A percentile compares a stretch with the other conserved stretches of the same genome.
These are phyloP conservation scores for Clusia tigrina DNA, from an alignment of 2,888 invertebrate genomes.

Conservation along the genomic window DNA sequence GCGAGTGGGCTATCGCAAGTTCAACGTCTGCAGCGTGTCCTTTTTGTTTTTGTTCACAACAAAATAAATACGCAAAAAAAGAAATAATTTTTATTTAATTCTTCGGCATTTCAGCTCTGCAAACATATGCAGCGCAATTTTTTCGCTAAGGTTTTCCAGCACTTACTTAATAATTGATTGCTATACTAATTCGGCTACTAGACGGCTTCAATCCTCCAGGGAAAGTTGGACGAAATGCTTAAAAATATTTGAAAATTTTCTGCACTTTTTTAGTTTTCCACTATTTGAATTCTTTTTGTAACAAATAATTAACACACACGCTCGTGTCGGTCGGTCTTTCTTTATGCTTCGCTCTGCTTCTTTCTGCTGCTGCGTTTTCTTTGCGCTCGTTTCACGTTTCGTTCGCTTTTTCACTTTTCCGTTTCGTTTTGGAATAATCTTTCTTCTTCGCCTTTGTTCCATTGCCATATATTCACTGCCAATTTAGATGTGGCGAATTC, in stretches of 20 bases:
- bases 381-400: conserved; percentile 13
- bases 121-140: neutral
- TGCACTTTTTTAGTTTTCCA: conserved; percentile 8
- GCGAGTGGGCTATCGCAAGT: neutral
- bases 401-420: neutral
- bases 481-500: neutral
- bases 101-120: neutral
- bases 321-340: conserved; percentile 34
- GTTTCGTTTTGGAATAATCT: neutral
- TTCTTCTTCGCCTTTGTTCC: neutral
- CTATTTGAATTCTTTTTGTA: conserved; percentile 29
- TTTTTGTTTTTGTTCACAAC: neutral
- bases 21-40: neutral
- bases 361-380: conserved; percentile 22
- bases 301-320: conserved; percentile 38
- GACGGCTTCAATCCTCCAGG: no score
- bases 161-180: neutral
- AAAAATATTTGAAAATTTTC: neutral
- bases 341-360: no score
- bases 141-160: neutral
- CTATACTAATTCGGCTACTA: no score
- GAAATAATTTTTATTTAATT: neutral
- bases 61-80: neutral
- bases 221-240: no score
- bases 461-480: no score